These are phyloP conservation scores for Drosophila setosimentum DNA, from an alignment of 2,888 invertebrate genomes.

Conservation along the genomic window DNA sequence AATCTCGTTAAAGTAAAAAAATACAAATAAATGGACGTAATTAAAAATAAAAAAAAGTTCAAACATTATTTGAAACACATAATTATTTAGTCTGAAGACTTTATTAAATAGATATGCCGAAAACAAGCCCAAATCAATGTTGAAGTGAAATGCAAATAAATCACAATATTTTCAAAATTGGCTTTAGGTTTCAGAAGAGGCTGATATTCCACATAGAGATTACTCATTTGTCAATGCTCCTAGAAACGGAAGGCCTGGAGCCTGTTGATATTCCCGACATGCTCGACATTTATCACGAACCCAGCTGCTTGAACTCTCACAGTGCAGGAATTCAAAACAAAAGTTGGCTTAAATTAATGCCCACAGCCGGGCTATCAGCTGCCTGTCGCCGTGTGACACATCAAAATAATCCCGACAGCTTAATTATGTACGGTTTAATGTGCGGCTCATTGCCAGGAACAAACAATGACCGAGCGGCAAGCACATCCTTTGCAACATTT, in stretches of 20 bases:
- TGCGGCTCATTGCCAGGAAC: slow-evolving; percentile 71
- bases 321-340: slow-evolving; percentile 61
- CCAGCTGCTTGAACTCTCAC: slow-evolving; percentile 55
- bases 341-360: slow-evolving; percentile 79
- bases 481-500: slow-evolving; percentile 56
- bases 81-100: not conserved
- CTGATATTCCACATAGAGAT: not conserved
- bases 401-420: slow-evolving; percentile 84
- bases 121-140: too few relatives aligned
- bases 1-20: too few relatives aligned
- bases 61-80: not conserved
- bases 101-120: too few relatives aligned
- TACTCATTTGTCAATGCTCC: not conserved
- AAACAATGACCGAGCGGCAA: slow-evolving; percentile 55
- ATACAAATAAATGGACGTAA: too few relatives aligned
- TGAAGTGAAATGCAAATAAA: not conserved
- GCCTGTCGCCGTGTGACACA: slow-evolving; percentile 80
- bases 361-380: slow-evolving; percentile 70
- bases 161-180: not conserved
- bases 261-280: slow-evolving; percentile 52
- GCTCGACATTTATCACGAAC: slow-evolving; percentile 24
- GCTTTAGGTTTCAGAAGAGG: not conserved
- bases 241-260: slow-evolving; percentile 17
- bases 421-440: slow-evolving; percentile 81
- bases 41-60: not conserved